Evolutionary conservation across 2,888 invertebrate genomes (phyloP), one percentile per base, ranked within the genome.

Genomic region (Hydropsyche betteni): DNA sequence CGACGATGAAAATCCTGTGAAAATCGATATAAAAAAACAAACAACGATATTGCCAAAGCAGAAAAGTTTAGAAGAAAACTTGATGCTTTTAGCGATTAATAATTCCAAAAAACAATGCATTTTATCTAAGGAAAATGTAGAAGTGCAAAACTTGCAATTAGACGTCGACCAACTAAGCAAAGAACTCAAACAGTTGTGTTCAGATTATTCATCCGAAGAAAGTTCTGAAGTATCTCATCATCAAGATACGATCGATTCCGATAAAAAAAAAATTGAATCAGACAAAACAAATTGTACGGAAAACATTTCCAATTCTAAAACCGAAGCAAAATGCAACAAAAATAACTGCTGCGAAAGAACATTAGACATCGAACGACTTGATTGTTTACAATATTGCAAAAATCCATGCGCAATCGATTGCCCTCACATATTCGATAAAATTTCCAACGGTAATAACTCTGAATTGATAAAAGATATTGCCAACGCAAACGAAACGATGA

Each of bases 331-430:
- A 14, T n/a, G n/a, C n/a, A 12, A 12, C 8, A 12, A 8, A n/a
- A 14, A 14, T 14, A 14, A n/a, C 0, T 14, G 33, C 7, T 55
- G 55, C 14, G 33, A 71, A 14, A 44, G 4, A 7, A 38, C 55
- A 10, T 44, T 79, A 5, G 79, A 79, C 44, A 79, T 79, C 58
- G 79, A 79, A 76, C 78, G 78, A 50, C 68, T 78, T 14, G 75
- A 74, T 38, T 73, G 44, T 68, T 74, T 77, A 16, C 38, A 77
- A 33, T 79, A 70, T 69, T 79, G 79, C 58, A 74, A 52, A 16
- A 71, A 76, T 14, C 78, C 78, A 10, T 79, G 79, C 44, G 55
- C 69, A 5, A 44, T 38, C 50, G 75, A 75, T 14, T 79, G 79
- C 50, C 79, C 78, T 16, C 72, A 71, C 5, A 24, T 77, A 16